Percentiles rank a stretch among this genome's conserved stretches.
phyloP scores from a whole-genome alignment of 2,113 vertebrate genomes.

The Caloenas nicobarica region DNA sequence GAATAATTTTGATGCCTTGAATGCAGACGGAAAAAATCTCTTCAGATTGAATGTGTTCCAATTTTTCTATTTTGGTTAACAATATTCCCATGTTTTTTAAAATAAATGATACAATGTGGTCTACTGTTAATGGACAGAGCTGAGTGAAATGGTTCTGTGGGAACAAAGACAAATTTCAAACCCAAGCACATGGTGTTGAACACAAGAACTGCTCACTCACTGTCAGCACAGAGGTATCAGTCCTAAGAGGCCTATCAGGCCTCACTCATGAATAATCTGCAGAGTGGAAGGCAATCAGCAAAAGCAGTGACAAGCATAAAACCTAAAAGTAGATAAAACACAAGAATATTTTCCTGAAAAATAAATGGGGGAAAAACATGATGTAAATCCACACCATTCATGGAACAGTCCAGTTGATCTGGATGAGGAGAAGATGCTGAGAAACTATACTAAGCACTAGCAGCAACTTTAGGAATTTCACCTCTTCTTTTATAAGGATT shows the following conservation, averaged over 20 bases:
- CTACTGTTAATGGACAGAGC: conserved; percentile 28
- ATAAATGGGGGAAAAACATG: neutral
- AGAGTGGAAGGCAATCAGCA: neutral
- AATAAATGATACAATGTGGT: conserved; percentile 30
- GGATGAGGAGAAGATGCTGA: neutral
- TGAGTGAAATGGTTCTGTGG: neutral
- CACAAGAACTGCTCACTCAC: neutral
- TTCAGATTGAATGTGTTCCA: conserved; percentile 2
- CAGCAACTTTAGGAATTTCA: neutral
- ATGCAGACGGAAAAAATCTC: conserved; percentile 1
- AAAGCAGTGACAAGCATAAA: neutral
- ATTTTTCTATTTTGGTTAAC: conserved; percentile 49
- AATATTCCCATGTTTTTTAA: conserved; percentile 31
- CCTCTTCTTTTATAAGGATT: neutral
- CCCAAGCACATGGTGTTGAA: neutral
- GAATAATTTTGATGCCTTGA: conserved; percentile 68
- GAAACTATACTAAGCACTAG: neutral
- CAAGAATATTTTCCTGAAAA: neutral
- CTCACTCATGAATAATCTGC: neutral
- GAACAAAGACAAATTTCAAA: conserved; percentile 38
- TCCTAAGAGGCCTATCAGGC: neutral
- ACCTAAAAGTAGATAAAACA: neutral
- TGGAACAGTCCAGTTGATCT: neutral
- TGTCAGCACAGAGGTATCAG: neutral
- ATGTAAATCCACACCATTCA: neutral